These are phyloP conservation scores for Ophonus ardosiacus DNA, from an alignment of 2,888 invertebrate genomes.

Conservation along the genomic window DNA sequence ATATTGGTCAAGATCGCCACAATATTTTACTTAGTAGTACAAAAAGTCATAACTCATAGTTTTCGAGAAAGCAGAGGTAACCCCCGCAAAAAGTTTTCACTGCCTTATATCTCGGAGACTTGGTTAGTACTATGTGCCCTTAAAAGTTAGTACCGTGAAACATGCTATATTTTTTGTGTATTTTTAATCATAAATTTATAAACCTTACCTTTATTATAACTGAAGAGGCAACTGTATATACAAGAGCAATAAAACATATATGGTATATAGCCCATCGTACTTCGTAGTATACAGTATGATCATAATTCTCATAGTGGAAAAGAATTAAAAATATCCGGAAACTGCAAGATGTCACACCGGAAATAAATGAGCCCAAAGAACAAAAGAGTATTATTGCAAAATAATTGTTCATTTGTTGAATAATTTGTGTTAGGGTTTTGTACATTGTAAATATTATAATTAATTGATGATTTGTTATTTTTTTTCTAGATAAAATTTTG, in stretches of 20 bases:
- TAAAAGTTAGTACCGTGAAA: too few relatives aligned
- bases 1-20: too few relatives aligned
- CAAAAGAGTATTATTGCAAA: not conserved
- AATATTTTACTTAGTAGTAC: too few relatives aligned
- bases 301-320: not conserved
- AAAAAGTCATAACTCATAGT: too few relatives aligned
- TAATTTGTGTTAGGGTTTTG: not conserved
- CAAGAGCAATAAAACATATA: not conserved
- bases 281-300: not conserved
- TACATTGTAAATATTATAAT: not conserved
- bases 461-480: not conserved
- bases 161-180: too few relatives aligned
- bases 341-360: not conserved
- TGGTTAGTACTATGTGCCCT: too few relatives aligned
- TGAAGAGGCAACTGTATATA: not conserved
- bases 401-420: not conserved
- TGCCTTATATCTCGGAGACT: too few relatives aligned
- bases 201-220: not conserved
- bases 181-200: too few relatives aligned
- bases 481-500: not conserved
- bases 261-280: not conserved
- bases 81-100: too few relatives aligned
- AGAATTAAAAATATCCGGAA: conserved; percentile 5
- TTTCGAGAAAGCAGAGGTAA: too few relatives aligned
- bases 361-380: not conserved